Evolutionary conservation across 2,888 invertebrate genomes (phyloP), one percentile per base, ranked within the genome.

Genomic region (Caenorhabditis virilis): DNA sequence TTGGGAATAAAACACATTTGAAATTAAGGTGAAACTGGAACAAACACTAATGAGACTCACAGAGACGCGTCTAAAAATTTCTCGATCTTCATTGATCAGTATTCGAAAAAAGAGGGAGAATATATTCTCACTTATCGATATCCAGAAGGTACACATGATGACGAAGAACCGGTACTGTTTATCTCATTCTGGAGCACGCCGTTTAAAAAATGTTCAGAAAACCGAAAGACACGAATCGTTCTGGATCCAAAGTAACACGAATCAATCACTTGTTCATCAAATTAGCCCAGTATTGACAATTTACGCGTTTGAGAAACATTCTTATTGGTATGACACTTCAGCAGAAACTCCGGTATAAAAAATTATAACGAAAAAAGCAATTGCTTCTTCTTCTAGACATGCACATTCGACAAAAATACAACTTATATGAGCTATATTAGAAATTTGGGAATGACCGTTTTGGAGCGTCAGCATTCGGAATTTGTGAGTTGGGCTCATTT

Each of bases 191-290:
- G 11, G 16, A 7, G 4, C 16, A 15, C 35, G 52, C 18, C 46
- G 30, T 9, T 30, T 15, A 6, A n/a, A 30, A 2, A 13, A 35
- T 36, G 11, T 61, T 30, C 48, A 70, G 70, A 46, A 43, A 27
- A 55, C 58, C 16, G 58, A 52, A 26, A 51, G 52, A 22, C 68
- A 48, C 25, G 56, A 57, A 30, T 71, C 71, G 6, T 68, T 56
- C 45, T 71, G 67, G 67, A 53, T 59, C 26, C 71, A 71, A 56
- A 67, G 67, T 39, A 45, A 68, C 41, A 48, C 54, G 11, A 65
- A 65, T 18, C 49, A 68, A 26, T 38, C 56, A 0, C 51, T 71
- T 11, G 64, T 62, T 0, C 71, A 71, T 42, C 50, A 57, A 58
- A 67, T 56, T 30, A 62, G 60, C 7, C 66, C 63, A 5, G 60